A percentile compares a stretch with the other conserved stretches of the same genome.
phyloP scores from a whole-genome alignment of 2,113 vertebrate species.

The Otocyon megalotis region DNA sequence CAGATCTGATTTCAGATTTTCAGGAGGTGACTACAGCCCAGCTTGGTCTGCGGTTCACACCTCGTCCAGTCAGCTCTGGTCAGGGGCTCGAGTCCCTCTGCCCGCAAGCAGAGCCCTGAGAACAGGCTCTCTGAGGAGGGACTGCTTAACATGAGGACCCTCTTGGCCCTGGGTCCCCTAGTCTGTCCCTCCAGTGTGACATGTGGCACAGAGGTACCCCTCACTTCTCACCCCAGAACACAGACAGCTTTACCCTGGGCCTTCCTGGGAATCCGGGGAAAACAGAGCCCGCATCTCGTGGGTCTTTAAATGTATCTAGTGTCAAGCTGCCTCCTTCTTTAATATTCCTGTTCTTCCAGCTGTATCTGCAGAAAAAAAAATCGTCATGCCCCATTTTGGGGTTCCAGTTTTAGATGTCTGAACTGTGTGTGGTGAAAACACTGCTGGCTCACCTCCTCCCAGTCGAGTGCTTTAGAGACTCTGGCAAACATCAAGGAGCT shows the following conservation, averaged over 20 bases:
- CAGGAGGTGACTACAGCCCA: background rate
- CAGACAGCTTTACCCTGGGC: background rate
- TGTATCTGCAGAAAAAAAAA: background rate
- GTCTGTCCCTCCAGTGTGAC: background rate
- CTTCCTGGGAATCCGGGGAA: background rate
- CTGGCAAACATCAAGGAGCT: background rate
- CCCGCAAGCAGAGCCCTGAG: background rate
- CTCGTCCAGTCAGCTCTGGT: background rate
- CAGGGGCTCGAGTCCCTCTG: background rate
- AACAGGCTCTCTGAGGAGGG: background rate
- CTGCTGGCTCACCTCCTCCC: background rate
- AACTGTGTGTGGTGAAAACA: background rate
- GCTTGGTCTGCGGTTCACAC: background rate
- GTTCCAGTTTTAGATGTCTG: slow-evolving; percentile 17
- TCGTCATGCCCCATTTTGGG: background rate
- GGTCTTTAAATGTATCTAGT: background rate
- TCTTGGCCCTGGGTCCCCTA: background rate
- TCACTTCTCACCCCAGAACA: background rate
- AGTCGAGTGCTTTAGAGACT: slow-evolving; percentile 5
- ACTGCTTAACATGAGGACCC: no score
- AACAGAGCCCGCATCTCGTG: background rate
- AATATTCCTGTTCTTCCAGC: background rate
- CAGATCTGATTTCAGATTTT: background rate
- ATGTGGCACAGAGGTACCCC: background rate
- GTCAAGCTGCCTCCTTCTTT: background rate